phyloP scores from a whole-genome alignment of 2,888 invertebrate species.

The Harpagoxenus sublaevis region DNA sequence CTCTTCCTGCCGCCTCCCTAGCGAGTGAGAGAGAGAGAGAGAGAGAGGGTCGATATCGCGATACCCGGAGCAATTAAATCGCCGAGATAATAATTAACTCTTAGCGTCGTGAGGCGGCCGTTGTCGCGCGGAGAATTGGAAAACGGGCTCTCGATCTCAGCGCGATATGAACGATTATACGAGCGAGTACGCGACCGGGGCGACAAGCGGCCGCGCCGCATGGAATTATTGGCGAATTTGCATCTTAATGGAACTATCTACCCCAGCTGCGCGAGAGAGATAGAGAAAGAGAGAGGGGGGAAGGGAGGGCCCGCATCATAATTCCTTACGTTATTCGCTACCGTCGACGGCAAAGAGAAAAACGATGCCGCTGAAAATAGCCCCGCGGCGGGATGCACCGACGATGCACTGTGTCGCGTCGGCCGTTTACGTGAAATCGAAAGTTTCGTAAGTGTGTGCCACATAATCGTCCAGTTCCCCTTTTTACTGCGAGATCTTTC shows the following conservation, averaged over 20 bases:
- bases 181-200: conserved; percentile 73
- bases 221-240: conserved; percentile 85
- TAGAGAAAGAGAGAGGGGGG: neutral
- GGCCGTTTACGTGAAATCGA: conserved; percentile 66
- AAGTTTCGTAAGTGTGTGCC: conserved; percentile 33
- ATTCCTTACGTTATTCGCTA: conserved; percentile 75
- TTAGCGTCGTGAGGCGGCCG: conserved; percentile 79
- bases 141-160: conserved; percentile 75
- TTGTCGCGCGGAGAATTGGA: conserved; percentile 80
- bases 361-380: conserved; percentile 72
- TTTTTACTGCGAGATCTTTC: conserved; percentile 27
- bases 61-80: conserved; percentile 83
- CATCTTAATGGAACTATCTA: conserved; percentile 85
- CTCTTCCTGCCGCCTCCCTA: neutral
- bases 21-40: neutral
- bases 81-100: conserved; percentile 82
- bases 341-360: conserved; percentile 72
- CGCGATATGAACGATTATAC: conserved; percentile 71
- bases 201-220: conserved; percentile 80
- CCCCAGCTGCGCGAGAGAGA: conserved; percentile 57
- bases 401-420: conserved; percentile 32
- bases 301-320: conserved; percentile 64
- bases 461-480: conserved; percentile 12
- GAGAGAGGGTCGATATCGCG: conserved; percentile 68
- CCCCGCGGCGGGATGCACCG: conserved; percentile 48